phyloP scores from a whole-genome alignment of 2,797 vertebrate species.

The Austrolebias charrua region DNA sequence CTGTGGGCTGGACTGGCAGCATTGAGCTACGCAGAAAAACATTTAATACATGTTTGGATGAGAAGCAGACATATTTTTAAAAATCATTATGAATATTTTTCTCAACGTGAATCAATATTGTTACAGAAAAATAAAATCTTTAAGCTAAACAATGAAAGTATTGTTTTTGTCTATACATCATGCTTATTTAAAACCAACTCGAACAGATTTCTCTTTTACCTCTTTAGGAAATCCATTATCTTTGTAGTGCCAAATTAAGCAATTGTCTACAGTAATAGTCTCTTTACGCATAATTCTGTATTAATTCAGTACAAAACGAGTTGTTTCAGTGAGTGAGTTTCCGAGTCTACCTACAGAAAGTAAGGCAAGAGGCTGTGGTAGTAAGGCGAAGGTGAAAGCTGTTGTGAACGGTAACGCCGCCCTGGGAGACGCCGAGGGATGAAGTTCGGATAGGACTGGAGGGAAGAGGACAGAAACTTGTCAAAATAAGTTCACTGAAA shows the following conservation, averaged over 20 bases:
- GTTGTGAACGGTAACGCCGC: conserved; percentile 93
- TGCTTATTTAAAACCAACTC: too few species aligned
- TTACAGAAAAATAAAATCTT: too few species aligned
- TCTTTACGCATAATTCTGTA: too few species aligned
- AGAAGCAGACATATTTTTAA: too few species aligned
- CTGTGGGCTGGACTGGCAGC: conserved; percentile 97
- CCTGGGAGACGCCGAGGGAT: conserved; percentile 94
- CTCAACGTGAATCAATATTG: too few species aligned
- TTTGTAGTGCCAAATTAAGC: too few species aligned
- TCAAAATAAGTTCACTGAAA: not conserved
- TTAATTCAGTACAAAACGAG: not conserved
- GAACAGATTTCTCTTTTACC: not conserved
- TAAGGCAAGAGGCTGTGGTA: conserved; percentile 98
- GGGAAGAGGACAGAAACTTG: not conserved
- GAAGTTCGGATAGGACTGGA: conserved; percentile 93
- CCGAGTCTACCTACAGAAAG: conserved; percentile 89
- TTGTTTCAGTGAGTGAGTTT: not conserved
- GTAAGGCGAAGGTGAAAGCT: conserved; percentile 93
- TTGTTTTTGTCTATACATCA: too few species aligned
- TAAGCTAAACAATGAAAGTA: too few species aligned
- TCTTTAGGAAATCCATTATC: not conserved
- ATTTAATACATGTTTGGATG: too few species aligned
- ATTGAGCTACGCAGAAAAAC: conserved; percentile 84
- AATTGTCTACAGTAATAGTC: too few species aligned
- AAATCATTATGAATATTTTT: too few species aligned